A percentile compares a stretch with the other conserved stretches of the same genome.
These are phyloP conservation scores for Cryptus armator DNA, from an alignment of 2,888 invertebrate genomes.

Conservation along the genomic window DNA sequence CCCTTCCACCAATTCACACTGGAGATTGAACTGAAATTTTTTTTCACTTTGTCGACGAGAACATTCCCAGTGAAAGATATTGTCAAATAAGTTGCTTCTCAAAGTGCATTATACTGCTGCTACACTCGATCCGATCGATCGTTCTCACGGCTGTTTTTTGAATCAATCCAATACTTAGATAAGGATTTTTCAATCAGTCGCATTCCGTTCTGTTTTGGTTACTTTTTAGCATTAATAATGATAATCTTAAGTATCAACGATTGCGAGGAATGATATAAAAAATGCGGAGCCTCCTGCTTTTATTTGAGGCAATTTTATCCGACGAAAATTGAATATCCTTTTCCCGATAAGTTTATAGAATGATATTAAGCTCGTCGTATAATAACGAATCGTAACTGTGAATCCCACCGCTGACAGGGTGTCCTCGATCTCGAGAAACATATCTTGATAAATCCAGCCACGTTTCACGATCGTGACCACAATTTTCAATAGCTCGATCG, in stretches of 20 bases:
- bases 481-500: constrained; percentile 50
- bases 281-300: too few species aligned
- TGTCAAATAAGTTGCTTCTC: neutral
- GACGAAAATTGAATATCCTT: neutral
- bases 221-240: too few species aligned
- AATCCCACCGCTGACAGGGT: neutral
- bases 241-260: too few species aligned
- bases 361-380: neutral
- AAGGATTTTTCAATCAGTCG: too few species aligned
- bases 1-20: neutral
- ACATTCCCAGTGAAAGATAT: neutral
- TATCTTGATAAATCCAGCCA: constrained; percentile 51
- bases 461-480: constrained; percentile 57
- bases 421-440: constrained; percentile 41
- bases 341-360: neutral
- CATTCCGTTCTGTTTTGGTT: too few species aligned
- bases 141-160: too few species aligned
- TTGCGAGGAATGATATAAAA: too few species aligned
- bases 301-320: too few species aligned
- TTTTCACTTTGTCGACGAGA: neutral
- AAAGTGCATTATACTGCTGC: too few species aligned
- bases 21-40: neutral
- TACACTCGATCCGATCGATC: too few species aligned
- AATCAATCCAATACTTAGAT: too few species aligned
- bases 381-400: neutral